phyloP scores from a whole-genome alignment of 1,140 invertebrate species.

The Dendrolimus punctatus region DNA sequence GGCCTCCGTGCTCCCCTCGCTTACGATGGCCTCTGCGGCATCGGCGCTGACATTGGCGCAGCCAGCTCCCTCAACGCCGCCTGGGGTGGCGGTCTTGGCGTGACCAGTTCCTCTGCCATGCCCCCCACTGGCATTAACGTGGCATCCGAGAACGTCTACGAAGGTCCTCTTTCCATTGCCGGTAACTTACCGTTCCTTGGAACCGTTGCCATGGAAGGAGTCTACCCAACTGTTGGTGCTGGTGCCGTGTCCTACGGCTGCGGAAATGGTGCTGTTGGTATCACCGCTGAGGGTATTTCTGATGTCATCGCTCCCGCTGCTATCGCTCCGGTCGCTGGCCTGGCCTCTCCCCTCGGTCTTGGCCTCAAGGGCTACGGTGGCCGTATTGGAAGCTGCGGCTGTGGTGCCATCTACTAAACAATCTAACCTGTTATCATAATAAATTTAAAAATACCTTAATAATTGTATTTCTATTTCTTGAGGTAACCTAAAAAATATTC shows the following conservation, averaged over 20 bases:
- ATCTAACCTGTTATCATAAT: too few relatives aligned
- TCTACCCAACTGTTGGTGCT: conserved; percentile 22
- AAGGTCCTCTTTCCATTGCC: conserved; percentile 1
- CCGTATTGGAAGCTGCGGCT: background rate
- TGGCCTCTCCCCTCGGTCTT: background rate
- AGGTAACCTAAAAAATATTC: too few relatives aligned
- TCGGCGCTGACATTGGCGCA: conserved; percentile 1
- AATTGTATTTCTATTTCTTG: too few relatives aligned
- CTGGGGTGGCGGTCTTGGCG: conserved; percentile 13
- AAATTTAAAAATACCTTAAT: too few relatives aligned
- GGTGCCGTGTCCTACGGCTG: conserved; percentile 26
- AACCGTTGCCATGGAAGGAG: conserved; percentile 22
- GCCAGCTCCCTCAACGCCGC: conserved; percentile 13
- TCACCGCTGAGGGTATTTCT: conserved; percentile 3
- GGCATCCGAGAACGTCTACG: conserved; percentile 11
- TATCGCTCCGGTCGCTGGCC: background rate
- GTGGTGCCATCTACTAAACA: too few relatives aligned
- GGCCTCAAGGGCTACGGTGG: too few relatives aligned
- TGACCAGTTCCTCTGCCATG: conserved; percentile 4
- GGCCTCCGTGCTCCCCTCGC: background rate
- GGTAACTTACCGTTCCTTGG: conserved; percentile 8
- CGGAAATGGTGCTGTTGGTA: conserved; percentile 15
- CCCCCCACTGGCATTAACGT: too few relatives aligned
- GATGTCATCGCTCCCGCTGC: background rate
- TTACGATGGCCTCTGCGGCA: background rate